Conservation (phyloP, 2,888 invertebrate species). For the Portevinia maculata region DNA sequence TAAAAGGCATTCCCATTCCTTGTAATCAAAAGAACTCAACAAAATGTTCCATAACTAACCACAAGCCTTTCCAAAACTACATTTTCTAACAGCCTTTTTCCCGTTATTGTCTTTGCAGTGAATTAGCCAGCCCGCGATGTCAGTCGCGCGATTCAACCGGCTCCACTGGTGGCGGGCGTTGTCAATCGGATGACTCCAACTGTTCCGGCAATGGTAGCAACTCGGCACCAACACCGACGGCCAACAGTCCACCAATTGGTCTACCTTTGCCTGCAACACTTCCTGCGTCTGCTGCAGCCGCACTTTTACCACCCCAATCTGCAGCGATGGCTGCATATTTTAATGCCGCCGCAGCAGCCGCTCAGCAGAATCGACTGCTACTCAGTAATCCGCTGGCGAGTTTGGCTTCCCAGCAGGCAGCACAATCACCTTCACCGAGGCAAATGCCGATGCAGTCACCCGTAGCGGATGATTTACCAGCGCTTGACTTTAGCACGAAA, state of each 20-base stretch:
- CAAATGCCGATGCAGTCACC: conserved; percentile 85
- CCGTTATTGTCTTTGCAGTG: conserved; percentile 85
- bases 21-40: too few species aligned
- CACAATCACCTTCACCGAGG: conserved; percentile 82
- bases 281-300: conserved; percentile 86
- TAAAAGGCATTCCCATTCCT: too few species aligned
- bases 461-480: conserved; percentile 84
- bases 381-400: conserved; percentile 90
- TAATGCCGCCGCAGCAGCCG: conserved; percentile 87
- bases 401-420: conserved; percentile 82
- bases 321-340: conserved; percentile 93
- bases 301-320: conserved; percentile 89
- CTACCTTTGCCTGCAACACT: conserved; percentile 87
- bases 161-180: conserved; percentile 86
- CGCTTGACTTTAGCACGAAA: conserved; percentile 92
- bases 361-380: conserved; percentile 89
- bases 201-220: conserved; percentile 86
- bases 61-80: neutral
- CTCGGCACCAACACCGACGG: conserved; percentile 84
- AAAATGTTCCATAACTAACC: too few species aligned
- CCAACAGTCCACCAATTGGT: conserved; percentile 87
- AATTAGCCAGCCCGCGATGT: conserved; percentile 89
- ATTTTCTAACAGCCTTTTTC: neutral
- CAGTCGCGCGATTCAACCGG: conserved; percentile 90
- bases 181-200: conserved; percentile 90